These are phyloP conservation scores for Chironomus striatipennis DNA, from an alignment of 1,140 invertebrate species.

Conservation along the genomic window DNA sequence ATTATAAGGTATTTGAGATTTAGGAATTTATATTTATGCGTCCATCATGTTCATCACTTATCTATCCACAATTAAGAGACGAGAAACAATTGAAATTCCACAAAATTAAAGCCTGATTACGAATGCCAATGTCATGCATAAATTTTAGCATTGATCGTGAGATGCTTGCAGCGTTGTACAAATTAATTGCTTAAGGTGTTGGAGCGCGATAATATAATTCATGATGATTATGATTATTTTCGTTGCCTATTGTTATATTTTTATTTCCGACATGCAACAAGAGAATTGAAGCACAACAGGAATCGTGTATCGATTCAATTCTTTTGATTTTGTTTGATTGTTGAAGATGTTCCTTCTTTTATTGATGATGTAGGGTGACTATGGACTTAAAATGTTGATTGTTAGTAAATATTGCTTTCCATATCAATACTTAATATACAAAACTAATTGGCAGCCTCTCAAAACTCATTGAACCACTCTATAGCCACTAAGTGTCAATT, in stretches of 20 bases:
- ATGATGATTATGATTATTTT: not conserved
- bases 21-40: not conserved
- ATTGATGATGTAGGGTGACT: too few relatives aligned
- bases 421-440: too few relatives aligned
- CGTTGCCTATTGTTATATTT: not conserved
- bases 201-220: not conserved
- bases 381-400: too few relatives aligned
- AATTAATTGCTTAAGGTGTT: not conserved
- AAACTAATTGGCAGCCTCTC: too few relatives aligned
- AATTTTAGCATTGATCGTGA: conserved; percentile 11
- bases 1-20: not conserved
- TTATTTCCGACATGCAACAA: not conserved
- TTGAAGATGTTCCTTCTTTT: too few relatives aligned
- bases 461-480: too few relatives aligned
- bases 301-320: too few relatives aligned
- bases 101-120: not conserved
- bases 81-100: not conserved
- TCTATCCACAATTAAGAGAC: not conserved
- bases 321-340: too few relatives aligned
- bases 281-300: too few relatives aligned
- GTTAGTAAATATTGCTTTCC: too few relatives aligned
- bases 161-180: not conserved
- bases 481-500: too few relatives aligned
- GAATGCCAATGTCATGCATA: conserved; percentile 19
- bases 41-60: not conserved